Evolutionary conservation across 1,140 invertebrate genomes (phyloP), one percentile per base, ranked within the genome.

Genomic region (Schmidtea mediterranea): DNA sequence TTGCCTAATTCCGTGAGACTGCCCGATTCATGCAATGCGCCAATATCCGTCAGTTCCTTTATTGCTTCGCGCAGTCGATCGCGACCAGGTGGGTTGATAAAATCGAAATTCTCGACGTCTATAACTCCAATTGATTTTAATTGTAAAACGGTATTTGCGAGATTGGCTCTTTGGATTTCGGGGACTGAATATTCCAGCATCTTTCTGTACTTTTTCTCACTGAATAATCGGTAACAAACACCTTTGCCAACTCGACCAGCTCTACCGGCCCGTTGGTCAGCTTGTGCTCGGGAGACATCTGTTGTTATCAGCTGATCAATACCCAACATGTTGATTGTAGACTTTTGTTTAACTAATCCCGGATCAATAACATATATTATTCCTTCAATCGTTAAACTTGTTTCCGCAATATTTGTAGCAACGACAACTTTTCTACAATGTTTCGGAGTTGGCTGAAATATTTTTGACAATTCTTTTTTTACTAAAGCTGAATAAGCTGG

Each of bases 111-210:
- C 13, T 98, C 65, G 13, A 98, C 68, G 67, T 98, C 90, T 64
- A 97, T 95, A 45, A 98, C 97, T 5, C 92, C 92, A 87, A 98
- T 95, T 0, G 90, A 90, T 65, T 98, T 98, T 1, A 98, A 62
- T 55, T 95, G 86, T 2, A 98, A 63, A 13, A 78, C 83, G 0
- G 87, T 95, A 1, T 80, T 81, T 2, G 90, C 87, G 47, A 98
- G 68, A 72, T 98, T 97, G 0, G 90, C 95, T 32, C 92, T 72
- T 62, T 97, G 89, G 57, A 98, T 97, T 69, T 98, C 92, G 0
- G 92, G 92, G 15, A 97, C 84, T 3, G 86, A 84, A 0, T 86
- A 92, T 0, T 87, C 79, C 52, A 97, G 64, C 89, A 98, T 97
- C 69, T 98, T 90, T 22, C 19, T 49, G 52, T 22, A 18, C 9